Evolutionary conservation across 2,888 invertebrate species (phyloP).

Genomic region (Steromphala cineraria): DNA sequence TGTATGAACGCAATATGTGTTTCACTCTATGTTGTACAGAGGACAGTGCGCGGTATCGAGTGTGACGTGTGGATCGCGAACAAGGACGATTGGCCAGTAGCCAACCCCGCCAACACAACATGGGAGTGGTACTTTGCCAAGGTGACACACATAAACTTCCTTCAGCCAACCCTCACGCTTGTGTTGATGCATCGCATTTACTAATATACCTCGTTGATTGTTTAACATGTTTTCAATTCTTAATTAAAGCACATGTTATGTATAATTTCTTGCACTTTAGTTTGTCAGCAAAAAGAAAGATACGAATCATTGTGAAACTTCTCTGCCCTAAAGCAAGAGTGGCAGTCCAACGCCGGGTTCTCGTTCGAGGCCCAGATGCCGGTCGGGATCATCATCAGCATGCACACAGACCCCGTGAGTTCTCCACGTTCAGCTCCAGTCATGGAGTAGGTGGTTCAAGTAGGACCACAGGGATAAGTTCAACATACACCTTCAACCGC

Average conservation of each 20-base stretch:
- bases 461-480: too few species aligned
- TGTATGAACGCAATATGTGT: too few species aligned
- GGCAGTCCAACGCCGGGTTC: background rate
- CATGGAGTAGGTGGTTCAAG: too few species aligned
- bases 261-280: too few species aligned
- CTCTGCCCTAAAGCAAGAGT: constrained; percentile 6
- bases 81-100: constrained; percentile 47
- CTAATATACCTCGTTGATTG: too few species aligned
- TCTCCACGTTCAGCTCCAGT: too few species aligned
- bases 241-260: too few species aligned
- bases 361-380: background rate
- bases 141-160: constrained; percentile 31
- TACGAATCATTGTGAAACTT: background rate
- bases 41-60: constrained; percentile 44
- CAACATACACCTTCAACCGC: too few species aligned
- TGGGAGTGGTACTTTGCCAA: constrained; percentile 60
- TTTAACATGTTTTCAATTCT: too few species aligned
- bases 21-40: constrained; percentile 29
- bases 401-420: background rate
- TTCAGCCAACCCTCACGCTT: too few species aligned
- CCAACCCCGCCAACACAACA: constrained; percentile 39
- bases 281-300: too few species aligned
- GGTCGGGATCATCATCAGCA: constrained; percentile 1
- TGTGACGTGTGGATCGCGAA: constrained; percentile 56
- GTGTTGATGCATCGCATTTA: too few species aligned